phyloP scores from a whole-genome alignment of 2,113 vertebrate genomes.

The Phylloscopus trochilus region DNA sequence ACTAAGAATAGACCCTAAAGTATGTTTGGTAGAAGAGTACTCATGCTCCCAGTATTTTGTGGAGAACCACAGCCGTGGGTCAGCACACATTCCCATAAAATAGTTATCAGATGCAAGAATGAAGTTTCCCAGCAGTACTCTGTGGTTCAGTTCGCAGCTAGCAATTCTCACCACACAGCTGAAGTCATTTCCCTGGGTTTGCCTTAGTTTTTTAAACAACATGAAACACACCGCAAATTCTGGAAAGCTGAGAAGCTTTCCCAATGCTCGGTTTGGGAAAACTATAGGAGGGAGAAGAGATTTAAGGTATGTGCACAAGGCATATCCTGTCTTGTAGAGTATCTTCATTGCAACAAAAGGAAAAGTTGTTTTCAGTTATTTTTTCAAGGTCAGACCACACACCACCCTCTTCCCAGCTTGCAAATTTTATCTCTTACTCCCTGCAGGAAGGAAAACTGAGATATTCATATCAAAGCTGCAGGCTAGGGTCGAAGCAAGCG shows the following conservation, averaged over 20 bases:
- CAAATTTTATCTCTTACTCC: not conserved
- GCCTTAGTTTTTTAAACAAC: conserved; percentile 21
- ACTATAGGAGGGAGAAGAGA: not conserved
- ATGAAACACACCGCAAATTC: conserved; percentile 25
- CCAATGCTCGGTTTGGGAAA: not conserved
- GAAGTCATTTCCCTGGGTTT: conserved; percentile 58
- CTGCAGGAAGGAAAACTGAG: not conserved
- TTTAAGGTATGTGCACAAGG: not conserved
- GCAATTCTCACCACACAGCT: conserved; percentile 49
- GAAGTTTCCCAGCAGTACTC: conserved; percentile 50
- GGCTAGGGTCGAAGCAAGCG: not conserved
- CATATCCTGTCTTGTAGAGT: not conserved
- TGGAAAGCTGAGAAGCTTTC: conserved; percentile 35
- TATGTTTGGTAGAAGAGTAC: conserved; percentile 18
- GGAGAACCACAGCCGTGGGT: conserved; percentile 60
- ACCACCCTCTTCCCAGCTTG: not conserved
- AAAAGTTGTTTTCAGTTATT: not conserved
- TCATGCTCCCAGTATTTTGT: conserved; percentile 43
- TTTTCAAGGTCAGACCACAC: conserved; percentile 2
- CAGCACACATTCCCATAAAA: conserved; percentile 67
- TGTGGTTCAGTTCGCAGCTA: conserved; percentile 46
- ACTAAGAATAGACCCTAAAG: conserved; percentile 37
- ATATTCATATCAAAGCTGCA: not conserved
- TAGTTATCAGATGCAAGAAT: conserved; percentile 60
- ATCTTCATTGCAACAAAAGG: not conserved